Evolutionary conservation across 2,888 invertebrate species (phyloP).

Genomic region (Microplitis deprimator): DNA sequence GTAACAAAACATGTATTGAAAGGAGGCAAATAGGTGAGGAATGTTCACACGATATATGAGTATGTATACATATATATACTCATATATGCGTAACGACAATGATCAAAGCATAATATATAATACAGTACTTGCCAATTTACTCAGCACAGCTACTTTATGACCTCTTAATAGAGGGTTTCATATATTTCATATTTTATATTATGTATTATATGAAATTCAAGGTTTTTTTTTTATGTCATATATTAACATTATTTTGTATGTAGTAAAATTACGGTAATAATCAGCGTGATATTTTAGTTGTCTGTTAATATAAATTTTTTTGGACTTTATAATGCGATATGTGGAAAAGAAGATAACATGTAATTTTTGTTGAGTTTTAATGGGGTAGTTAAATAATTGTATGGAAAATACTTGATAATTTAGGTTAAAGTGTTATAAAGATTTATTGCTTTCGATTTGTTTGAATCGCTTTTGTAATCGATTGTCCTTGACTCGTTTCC

Average conservation of each 20-base stretch:
- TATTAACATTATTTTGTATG: not conserved
- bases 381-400: no score
- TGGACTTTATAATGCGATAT: no score
- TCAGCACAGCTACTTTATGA: conserved; percentile 28
- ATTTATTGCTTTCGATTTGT: no score
- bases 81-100: conserved; percentile 18
- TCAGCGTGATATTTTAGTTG: no score
- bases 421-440: no score
- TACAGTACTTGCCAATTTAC: conserved; percentile 27
- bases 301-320: no score
- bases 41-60: conserved; percentile 31
- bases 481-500: no score
- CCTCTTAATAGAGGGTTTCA: conserved; percentile 34
- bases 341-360: no score
- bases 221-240: not conserved
- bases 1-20: conserved; percentile 16
- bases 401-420: no score
- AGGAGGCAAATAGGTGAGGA: conserved; percentile 41
- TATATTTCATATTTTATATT: not conserved
- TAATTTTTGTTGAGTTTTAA: no score
- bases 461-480: no score
- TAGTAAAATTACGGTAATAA: no score
- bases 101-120: not conserved
- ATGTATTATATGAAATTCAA: not conserved
- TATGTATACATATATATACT: not conserved